A percentile compares a stretch with the other conserved stretches of the same genome.
phyloP scores from a whole-genome alignment of 2,797 vertebrate species.

The Galago senegalensis region DNA sequence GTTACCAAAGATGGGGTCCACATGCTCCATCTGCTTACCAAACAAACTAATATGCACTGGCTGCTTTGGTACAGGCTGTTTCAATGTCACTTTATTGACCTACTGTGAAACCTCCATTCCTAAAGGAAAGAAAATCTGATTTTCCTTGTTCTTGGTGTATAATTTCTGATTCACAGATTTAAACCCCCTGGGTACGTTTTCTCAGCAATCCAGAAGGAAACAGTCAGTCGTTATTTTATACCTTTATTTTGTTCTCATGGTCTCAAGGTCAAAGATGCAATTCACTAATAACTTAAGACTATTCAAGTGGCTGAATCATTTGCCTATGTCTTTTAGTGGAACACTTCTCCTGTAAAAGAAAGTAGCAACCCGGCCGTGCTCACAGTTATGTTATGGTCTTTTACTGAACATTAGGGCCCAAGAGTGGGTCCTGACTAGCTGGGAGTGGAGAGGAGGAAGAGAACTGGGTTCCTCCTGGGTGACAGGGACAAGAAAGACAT shows the following conservation, averaged over 20 bases:
- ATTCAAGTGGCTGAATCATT: no score
- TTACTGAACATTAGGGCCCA: neutral
- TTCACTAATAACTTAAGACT: neutral
- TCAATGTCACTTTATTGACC: neutral
- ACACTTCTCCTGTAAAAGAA: neutral
- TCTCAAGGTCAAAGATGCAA: neutral
- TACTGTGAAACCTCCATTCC: neutral
- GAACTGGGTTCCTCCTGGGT: neutral
- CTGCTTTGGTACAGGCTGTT: neutral
- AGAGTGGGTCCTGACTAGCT: neutral
- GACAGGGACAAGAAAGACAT: neutral
- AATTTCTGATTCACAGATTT: neutral
- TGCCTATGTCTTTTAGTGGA: neutral
- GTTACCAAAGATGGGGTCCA: neutral
- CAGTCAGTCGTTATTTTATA: slow-evolving; percentile 1
- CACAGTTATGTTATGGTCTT: neutral
- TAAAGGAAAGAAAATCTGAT: neutral
- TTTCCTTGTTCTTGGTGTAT: neutral
- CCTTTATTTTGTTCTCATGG: slow-evolving; percentile 38
- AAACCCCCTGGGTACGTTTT: neutral
- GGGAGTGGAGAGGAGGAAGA: neutral
- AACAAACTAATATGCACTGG: neutral
- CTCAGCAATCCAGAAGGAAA: slow-evolving; percentile 23
- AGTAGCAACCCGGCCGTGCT: neutral
- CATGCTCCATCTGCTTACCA: neutral